Conservation (phyloP, 2,113 vertebrate genomes). For the Ivindomyrus marchei region DNA sequence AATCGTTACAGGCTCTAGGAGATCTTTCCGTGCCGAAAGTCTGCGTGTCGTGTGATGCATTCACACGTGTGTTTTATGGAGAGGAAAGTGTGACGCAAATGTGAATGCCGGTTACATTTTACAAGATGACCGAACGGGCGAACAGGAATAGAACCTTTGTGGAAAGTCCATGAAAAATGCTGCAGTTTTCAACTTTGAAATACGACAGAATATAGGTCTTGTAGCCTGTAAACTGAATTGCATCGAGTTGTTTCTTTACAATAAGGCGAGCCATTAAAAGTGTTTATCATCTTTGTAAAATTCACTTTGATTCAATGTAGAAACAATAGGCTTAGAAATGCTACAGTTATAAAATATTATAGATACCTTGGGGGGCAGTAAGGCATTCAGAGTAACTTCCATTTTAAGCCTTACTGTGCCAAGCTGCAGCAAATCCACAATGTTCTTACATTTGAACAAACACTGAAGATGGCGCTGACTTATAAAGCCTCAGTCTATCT, state of each 20-base stretch:
- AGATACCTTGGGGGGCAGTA: background rate
- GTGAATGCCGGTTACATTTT: slow-evolving; percentile 41
- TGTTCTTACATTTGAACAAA: background rate
- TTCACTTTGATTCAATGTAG: background rate
- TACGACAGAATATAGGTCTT: background rate
- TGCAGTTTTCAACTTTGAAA: background rate
- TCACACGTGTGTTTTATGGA: slow-evolving; percentile 30
- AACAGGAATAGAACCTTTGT: slow-evolving; percentile 31
- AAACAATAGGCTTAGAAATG: background rate
- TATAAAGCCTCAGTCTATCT: background rate
- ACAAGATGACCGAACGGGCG: slow-evolving; percentile 45
- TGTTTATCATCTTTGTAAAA: background rate
- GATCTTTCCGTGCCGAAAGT: background rate
- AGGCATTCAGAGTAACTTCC: background rate
- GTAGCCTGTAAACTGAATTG: background rate
- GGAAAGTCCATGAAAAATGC: background rate
- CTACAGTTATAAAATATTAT: background rate
- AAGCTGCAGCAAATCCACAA: background rate
- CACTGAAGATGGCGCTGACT: background rate
- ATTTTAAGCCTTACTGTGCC: background rate
- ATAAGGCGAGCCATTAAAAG: background rate
- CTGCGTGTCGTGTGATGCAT: background rate
- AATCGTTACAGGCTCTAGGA: background rate
- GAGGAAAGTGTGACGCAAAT: slow-evolving; percentile 51
- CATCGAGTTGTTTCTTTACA: background rate